Base-by-base conservation (phyloP, 1,140 invertebrate genomes). In the Tetragonula clypearis region DNA sequence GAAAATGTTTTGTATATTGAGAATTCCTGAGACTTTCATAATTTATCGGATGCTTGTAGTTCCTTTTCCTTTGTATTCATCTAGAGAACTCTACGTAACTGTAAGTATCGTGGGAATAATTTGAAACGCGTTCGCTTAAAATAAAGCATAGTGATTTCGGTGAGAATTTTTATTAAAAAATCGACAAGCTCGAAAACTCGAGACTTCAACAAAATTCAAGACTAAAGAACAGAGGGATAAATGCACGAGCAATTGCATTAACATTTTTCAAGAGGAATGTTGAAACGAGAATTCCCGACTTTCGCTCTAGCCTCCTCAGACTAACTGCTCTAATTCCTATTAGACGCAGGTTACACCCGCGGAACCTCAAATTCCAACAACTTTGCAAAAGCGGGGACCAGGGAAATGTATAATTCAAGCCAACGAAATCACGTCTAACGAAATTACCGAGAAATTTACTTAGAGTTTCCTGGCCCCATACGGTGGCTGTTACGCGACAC, bases 391-490 rank as follows among this genome's bases (percentile, higher is more conserved):
- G 14, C 21, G 35, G 21, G 23, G 4, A 14, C 30, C 30, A 35
- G 15, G 41, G 23, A 65, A 78, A 60, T 58, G 15, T 41, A 23
- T 72, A 49, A 74, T 26, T 53, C 72, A 41, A 65, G 82, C 56
- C 68, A 41, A 79, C 82, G 82, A 84, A 84, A 84, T 84, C 82
- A 79, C 66, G 66, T 58, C 82, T 84, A 84, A 84, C 82, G 82
- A 72, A 79, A 72, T 84, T 84, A 84, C 21, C 41, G 68, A 30
- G 76, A 84, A 84, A 84, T 75, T 85, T 81, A 80, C 83, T 85
- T 75, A 85, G 26, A 35, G 56, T 35, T 53, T 21, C 66, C 56
- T 76, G 23, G 14, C 17, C 26, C 17, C 23, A 23, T 73, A 73
- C 77, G 78, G 83, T 73, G 55, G 68, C 75, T 75, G 35, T 85